phyloP scores from a whole-genome alignment of 2,888 invertebrate genomes.

The Blomia tropicalis region DNA sequence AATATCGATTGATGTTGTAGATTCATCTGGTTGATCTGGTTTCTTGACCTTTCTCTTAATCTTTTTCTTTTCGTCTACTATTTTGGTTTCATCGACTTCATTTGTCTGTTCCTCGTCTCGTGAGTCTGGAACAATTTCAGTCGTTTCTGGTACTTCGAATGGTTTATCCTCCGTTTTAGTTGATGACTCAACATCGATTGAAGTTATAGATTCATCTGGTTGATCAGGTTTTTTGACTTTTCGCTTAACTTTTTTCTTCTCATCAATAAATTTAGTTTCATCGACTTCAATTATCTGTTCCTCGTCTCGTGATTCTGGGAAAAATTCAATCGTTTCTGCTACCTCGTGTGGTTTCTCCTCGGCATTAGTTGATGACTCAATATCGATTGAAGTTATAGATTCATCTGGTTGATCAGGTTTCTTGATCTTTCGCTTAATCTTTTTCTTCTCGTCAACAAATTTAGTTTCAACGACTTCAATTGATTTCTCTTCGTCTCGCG shows the following conservation, averaged over 20 bases:
- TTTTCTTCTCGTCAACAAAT: too few species aligned
- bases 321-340: not conserved
- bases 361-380: not conserved
- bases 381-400: not conserved
- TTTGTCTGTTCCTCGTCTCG: not conserved
- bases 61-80: not conserved
- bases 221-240: constrained; percentile 13
- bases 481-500: too few species aligned
- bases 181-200: not conserved
- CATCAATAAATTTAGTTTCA: not conserved
- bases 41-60: constrained; percentile 15
- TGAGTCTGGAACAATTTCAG: not conserved
- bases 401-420: not conserved
- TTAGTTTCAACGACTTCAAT: too few species aligned
- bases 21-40: constrained; percentile 5
- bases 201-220: constrained; percentile 5
- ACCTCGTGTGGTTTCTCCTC: not conserved
- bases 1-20: too few species aligned
- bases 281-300: too few species aligned
- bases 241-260: not conserved
- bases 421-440: too few species aligned
- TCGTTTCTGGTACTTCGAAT: not conserved
- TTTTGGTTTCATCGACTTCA: too few species aligned
- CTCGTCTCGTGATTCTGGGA: not conserved
- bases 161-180: not conserved